These are phyloP conservation scores for Tachysurus vachellii DNA, from an alignment of 2,113 vertebrate species.

Conservation along the genomic window DNA sequence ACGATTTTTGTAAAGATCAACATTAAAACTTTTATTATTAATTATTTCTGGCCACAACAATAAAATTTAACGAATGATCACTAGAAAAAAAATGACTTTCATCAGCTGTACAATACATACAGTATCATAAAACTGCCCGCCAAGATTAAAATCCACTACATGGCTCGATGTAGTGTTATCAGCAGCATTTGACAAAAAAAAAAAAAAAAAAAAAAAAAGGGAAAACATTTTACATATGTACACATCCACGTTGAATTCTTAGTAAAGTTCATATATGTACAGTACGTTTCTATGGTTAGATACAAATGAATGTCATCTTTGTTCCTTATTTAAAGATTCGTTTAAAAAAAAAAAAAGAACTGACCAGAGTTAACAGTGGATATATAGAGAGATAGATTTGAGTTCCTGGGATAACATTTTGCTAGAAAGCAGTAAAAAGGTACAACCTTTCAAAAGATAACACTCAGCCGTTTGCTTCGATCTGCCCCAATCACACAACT, in stretches of 20 bases:
- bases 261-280: slow-evolving; percentile 85
- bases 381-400: slow-evolving; percentile 72
- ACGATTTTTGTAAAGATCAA: slow-evolving; percentile 53
- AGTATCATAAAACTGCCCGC: slow-evolving; percentile 94
- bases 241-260: slow-evolving; percentile 86
- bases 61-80: slow-evolving; percentile 98
- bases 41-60: slow-evolving; percentile 93
- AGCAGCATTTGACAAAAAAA: slow-evolving; percentile 62
- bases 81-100: slow-evolving; percentile 84
- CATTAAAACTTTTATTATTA: slow-evolving; percentile 75
- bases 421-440: slow-evolving; percentile 75
- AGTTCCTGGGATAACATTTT: slow-evolving; percentile 60
- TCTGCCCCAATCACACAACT: slow-evolving; percentile 69
- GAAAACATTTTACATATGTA: slow-evolving; percentile 87
- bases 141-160: slow-evolving; percentile 61
- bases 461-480: slow-evolving; percentile 51
- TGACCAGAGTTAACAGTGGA: slow-evolving; percentile 70
- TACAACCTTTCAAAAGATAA: slow-evolving; percentile 76
- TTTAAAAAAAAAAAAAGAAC: slow-evolving; percentile 59
- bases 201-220: slow-evolving; percentile 42
- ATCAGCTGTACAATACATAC: slow-evolving; percentile 96
- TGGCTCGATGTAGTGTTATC: slow-evolving; percentile 62
- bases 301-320: slow-evolving; percentile 80
- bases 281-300: slow-evolving; percentile 84
- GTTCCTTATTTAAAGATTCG: slow-evolving; percentile 70